Conservation (phyloP, 2,888 invertebrate species). For the Neoitamus cyanurus region DNA sequence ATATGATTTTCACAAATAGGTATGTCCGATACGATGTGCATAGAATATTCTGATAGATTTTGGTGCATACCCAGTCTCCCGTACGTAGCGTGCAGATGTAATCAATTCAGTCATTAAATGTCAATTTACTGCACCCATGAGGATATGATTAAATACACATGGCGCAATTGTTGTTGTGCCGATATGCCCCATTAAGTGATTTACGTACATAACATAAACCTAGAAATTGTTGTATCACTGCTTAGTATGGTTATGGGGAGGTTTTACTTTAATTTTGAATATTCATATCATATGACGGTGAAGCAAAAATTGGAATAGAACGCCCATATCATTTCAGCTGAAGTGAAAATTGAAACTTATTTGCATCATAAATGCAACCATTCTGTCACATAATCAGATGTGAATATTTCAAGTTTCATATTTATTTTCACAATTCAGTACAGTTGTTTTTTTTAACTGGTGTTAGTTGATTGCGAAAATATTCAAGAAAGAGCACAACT, state of each 20-base stretch:
- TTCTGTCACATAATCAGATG: too few species aligned
- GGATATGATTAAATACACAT: constrained; percentile 16
- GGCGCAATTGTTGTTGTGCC: neutral
- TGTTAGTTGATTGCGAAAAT: too few species aligned
- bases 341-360: neutral
- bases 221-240: neutral
- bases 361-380: neutral
- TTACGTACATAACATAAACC: neutral
- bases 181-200: neutral
- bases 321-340: neutral
- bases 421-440: too few species aligned
- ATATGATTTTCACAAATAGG: neutral
- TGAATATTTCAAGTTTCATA: too few species aligned
- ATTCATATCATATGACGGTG: neutral
- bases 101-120: constrained; percentile 26
- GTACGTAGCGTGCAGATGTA: neutral
- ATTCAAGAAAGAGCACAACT: too few species aligned
- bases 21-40: neutral
- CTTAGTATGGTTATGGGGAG: neutral
- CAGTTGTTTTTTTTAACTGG: too few species aligned
- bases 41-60: neutral
- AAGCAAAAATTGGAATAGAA: neutral
- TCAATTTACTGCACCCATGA: constrained; percentile 4
- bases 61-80: neutral
- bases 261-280: neutral